Evolutionary conservation across 2,888 invertebrate genomes (phyloP).

Genomic region (Pseudolycoriella hygida): DNA sequence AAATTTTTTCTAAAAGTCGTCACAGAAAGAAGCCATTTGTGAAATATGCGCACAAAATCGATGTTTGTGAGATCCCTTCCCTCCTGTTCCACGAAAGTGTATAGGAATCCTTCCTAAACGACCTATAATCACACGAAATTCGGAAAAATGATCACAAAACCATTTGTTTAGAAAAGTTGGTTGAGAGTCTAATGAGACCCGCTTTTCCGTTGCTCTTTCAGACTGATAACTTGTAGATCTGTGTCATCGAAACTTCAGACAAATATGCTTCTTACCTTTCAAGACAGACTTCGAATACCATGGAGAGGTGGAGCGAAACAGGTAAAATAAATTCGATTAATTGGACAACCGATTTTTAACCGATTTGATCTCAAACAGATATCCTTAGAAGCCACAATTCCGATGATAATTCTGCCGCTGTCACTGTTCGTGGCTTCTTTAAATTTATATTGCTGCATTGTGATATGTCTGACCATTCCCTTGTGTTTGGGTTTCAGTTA

Average conservation of each 20-base stretch:
- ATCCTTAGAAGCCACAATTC: constrained; percentile 31
- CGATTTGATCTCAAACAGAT: constrained; percentile 17
- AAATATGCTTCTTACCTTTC: constrained; percentile 30
- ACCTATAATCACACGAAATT: too few relatives aligned
- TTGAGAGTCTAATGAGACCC: too few relatives aligned
- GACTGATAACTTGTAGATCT: background rate
- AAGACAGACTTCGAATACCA: constrained; percentile 37
- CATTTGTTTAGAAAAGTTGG: too few relatives aligned
- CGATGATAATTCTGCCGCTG: constrained; percentile 31
- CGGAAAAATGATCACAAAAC: too few relatives aligned
- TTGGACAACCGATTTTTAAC: too few relatives aligned
- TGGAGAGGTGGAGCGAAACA: constrained; percentile 39
- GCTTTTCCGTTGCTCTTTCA: background rate
- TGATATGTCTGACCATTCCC: constrained; percentile 19
- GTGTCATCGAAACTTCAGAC: background rate
- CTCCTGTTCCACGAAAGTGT: too few relatives aligned
- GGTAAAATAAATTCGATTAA: too few relatives aligned
- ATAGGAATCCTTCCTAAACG: too few relatives aligned
- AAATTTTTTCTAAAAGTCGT: too few relatives aligned
- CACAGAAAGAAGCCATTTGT: too few relatives aligned
- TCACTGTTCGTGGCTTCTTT: constrained; percentile 31
- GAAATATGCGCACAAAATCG: too few relatives aligned
- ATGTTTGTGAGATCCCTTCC: too few relatives aligned
- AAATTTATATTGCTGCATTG: constrained; percentile 25
- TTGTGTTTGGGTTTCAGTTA: constrained; percentile 18